Evolutionary conservation across 1,140 invertebrate species (phyloP).

Genomic region (Bradysia coprophila): DNA sequence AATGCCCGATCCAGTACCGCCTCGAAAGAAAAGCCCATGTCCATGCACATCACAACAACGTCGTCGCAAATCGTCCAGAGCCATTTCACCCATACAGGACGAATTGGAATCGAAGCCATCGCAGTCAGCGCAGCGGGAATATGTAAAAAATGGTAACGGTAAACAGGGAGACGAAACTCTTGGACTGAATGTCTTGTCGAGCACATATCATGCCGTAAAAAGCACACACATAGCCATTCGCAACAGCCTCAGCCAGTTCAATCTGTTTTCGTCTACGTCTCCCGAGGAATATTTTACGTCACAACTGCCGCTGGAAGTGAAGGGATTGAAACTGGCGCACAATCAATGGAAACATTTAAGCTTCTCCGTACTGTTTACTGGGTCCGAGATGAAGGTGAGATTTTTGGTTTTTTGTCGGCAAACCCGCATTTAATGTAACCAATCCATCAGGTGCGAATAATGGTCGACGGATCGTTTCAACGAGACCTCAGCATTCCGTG

Average conservation of each 20-base stretch:
- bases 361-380: conserved; percentile 11
- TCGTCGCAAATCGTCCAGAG: too few relatives aligned
- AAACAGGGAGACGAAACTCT: too few relatives aligned
- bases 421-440: too few relatives aligned
- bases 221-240: conserved; percentile 17
- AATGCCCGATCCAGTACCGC: too few relatives aligned
- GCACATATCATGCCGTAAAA: conserved; percentile 11
- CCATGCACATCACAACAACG: too few relatives aligned
- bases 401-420: too few relatives aligned
- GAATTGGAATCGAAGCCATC: too few relatives aligned
- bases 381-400: conserved; percentile 11
- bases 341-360: conserved; percentile 19
- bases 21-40: background rate
- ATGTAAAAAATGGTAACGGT: too few relatives aligned
- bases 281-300: conserved; percentile 6
- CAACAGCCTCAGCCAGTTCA: conserved; percentile 20
- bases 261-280: conserved; percentile 11
- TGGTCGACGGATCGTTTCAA: conserved; percentile 16
- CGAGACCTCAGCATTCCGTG: conserved; percentile 11
- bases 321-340: conserved; percentile 9
- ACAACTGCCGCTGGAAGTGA: conserved; percentile 10
- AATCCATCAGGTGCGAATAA: conserved; percentile 5
- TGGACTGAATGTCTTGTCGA: conserved; percentile 7
- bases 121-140: too few relatives aligned
- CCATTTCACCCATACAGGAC: too few relatives aligned